Evolutionary conservation across 2,888 invertebrate species (phyloP).

Genomic region (Cheilosia vulpina): DNA sequence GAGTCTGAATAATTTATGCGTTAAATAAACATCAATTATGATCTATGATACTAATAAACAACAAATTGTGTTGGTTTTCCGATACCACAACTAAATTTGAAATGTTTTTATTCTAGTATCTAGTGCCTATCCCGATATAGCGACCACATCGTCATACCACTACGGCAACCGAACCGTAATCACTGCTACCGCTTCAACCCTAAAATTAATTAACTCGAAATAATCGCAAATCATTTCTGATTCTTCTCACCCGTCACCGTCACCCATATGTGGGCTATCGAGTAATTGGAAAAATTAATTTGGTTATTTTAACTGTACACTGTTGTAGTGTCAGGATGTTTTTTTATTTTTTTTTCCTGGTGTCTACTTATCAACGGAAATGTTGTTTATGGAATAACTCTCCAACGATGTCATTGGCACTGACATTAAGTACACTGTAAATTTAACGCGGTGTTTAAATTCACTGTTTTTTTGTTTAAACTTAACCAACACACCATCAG

Average conservation of each 20-base stretch:
- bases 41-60: conserved; percentile 45
- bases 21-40: conserved; percentile 55
- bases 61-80: conserved; percentile 54
- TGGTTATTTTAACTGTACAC: conserved; percentile 53
- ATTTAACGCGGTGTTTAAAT: neutral
- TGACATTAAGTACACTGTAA: conserved; percentile 6
- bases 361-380: neutral
- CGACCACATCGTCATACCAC: neutral
- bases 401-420: conserved; percentile 40
- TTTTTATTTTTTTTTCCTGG: neutral
- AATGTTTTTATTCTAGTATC: conserved; percentile 5
- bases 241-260: conserved; percentile 1
- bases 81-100: conserved; percentile 44
- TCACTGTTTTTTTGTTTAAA: neutral
- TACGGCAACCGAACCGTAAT: no score
- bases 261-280: conserved; percentile 40
- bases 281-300: conserved; percentile 67
- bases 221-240: conserved; percentile 71
- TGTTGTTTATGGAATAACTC: neutral
- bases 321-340: neutral
- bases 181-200: conserved; percentile 8
- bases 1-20: conserved; percentile 46
- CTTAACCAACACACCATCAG: neutral
- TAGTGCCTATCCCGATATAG: no score
- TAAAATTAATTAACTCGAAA: conserved; percentile 69